Evolutionary conservation across 92 coral and sea anemone species (phyloP).

Genomic region (Zoanthus sociatus): DNA sequence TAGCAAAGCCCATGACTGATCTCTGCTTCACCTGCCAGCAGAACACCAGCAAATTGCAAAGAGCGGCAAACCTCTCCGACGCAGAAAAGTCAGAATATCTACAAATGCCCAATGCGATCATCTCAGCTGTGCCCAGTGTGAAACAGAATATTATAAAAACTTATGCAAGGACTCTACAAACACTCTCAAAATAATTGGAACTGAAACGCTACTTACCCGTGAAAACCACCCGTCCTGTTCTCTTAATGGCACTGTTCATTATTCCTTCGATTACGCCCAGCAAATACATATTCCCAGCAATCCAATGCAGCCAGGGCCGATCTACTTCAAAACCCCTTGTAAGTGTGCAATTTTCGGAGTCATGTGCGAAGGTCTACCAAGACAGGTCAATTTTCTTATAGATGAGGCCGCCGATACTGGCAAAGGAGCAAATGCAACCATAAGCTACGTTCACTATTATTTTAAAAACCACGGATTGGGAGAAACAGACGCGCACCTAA

Average conservation of each 20-base stretch:
- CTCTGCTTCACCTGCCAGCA: conserved; percentile 68
- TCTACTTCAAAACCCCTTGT: conserved; percentile 72
- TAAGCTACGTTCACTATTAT: conserved; percentile 8
- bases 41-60: conserved; percentile 66
- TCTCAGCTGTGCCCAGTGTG: too few relatives aligned
- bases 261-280: conserved; percentile 74
- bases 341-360: conserved; percentile 72
- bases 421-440: conserved; percentile 66
- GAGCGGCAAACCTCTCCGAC: conserved; percentile 65
- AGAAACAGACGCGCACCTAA: conserved; percentile 63
- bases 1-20: conserved; percentile 75
- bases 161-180: too few relatives aligned
- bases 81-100: conserved; percentile 64
- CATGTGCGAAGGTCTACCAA: conserved; percentile 65
- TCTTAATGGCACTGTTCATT: conserved; percentile 36
- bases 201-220: too few relatives aligned
- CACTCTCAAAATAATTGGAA: too few relatives aligned
- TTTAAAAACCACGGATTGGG: conserved; percentile 73
- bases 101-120: background rate
- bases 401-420: conserved; percentile 61
- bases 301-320: conserved; percentile 78
- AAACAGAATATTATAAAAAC: too few relatives aligned
- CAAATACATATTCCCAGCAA: conserved; percentile 68
- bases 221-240: too few relatives aligned
- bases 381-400: conserved; percentile 64